Evolutionary conservation across 2,888 invertebrate species (phyloP), one percentile per base, ranked within the genome.

Genomic region (Troilus luridus): DNA sequence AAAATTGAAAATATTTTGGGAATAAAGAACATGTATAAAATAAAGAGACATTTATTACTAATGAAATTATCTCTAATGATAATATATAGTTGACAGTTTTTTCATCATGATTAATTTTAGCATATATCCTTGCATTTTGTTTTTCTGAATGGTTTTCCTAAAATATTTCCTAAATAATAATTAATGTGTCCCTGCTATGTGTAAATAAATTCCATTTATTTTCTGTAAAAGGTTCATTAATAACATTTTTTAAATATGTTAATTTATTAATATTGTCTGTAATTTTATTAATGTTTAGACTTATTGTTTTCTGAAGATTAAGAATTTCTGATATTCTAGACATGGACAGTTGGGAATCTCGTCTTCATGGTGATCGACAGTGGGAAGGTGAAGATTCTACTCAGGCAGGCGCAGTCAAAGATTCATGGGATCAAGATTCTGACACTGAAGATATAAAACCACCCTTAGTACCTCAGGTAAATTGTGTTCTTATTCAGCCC

Each of bases 351-450:
- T 90, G 90, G 90, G 90, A 90, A 85, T 90, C 90, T 7, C 90
- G 90, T 19, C 91, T 91, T 88, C 88, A 88, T 88, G 88, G 88
- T 88, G 91, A 88, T 72, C 62, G 64, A 14, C 67, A 88, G 21
- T 92, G 92, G 92, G 92, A 91, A 88, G 92, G 92, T 77, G 92
- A 92, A 91, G 92, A 92, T 72, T 90, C 90, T n/a, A 90, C 54
- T 56, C 88, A 90, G 24, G 90, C 91, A 64, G 91, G 91, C 54
- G 91, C 91, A 27, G 91, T 92, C 19, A 92, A 92, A 85, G 92
- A 92, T 62, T 91, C 91, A 17, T 92, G 92, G 92, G 92, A 92
- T 89, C 92, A 92, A 77, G 92, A 92, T 60, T 91, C 91, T 14
- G 92, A 92, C 90, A 91, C 90, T 14, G 92, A 92, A 88, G 81